phyloP scores from a whole-genome alignment of 2,113 vertebrate species.

The Pontoporia blainvillei region DNA sequence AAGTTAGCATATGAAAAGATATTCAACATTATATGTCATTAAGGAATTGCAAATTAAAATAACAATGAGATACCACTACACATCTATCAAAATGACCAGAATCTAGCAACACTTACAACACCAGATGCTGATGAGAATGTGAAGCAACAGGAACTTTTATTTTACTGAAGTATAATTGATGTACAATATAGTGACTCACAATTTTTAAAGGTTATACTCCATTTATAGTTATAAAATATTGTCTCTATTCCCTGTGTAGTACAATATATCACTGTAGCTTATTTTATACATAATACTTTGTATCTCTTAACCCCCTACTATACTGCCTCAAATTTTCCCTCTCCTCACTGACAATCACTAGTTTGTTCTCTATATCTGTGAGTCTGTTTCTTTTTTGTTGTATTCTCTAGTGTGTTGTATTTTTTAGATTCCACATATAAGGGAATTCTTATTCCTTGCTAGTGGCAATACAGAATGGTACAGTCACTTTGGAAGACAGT shows the following conservation, averaged over 20 bases:
- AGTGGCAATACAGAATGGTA: too few species aligned
- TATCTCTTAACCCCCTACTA: neutral
- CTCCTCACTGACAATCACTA: neutral
- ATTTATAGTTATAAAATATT: neutral
- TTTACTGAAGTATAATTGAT: neutral
- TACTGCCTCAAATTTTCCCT: neutral
- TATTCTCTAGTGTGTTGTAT: too few species aligned
- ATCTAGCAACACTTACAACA: neutral
- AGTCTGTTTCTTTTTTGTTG: too few species aligned
- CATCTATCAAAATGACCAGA: neutral
- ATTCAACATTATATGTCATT: neutral
- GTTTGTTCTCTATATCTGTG: too few species aligned
- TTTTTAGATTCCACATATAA: too few species aligned
- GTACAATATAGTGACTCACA: neutral
- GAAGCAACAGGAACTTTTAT: neutral
- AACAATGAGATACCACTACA: neutral
- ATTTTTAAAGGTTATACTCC: neutral
- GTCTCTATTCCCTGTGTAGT: neutral
- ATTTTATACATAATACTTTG: neutral
- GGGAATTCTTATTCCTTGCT: too few species aligned
- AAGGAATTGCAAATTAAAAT: neutral
- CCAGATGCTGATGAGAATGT: neutral
- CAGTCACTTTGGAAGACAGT: too few species aligned
- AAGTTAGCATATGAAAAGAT: neutral
- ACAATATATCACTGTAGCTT: neutral